Base-by-base conservation (phyloP, 92 coral and sea anemone genomes). In the Micromussa lordhowensis region DNA sequence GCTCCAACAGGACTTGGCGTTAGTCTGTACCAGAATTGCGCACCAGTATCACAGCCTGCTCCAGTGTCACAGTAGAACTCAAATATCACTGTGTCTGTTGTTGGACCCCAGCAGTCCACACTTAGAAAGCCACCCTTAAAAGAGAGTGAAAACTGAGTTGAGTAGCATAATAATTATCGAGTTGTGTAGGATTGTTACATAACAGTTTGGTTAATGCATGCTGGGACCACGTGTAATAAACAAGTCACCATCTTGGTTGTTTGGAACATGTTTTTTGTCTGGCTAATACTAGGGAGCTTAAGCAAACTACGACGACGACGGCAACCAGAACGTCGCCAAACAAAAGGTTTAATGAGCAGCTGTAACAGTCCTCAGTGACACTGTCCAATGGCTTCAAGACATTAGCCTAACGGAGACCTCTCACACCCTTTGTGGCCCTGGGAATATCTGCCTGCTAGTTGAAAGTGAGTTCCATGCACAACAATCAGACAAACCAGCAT, bases 51-150 rank as follows among this genome's bases (percentile, higher is more conserved):
- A 48, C 99, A 96, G 9, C 99, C 96, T 66, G 55, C 76, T 18
- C 85, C 92, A 10, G 98, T 79, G 30, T 94, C 93, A 74, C 99
- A 96, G 81, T 94, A 96, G 88, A 96, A 96, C 82, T 92, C 96
- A 83, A 90, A 96, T 71, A 88, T 92, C 35, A 94, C 88, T 0
- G 78, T 87, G 78, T 94, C 92, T 15, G 91, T 22, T 32, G 90
- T 82, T 2, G 98, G 93, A 11, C 91, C 86, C 86, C 86, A 92
- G 80, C 96, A 96, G 72, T 73, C 76, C 32, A 89, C 49, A 28
- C 74, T 79, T 24, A 80, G 80, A 28, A 86, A 7, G 44, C 78
- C 78, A 36, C 92, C 96, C 99, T 93, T 55, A 80, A 75, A 74
- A 2, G 40, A 83, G 76, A 63, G 9, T 12, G 29, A 28, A 6